Evolutionary conservation across 2,113 vertebrate species (phyloP).

Genomic region (Probosciger aterrimus): DNA sequence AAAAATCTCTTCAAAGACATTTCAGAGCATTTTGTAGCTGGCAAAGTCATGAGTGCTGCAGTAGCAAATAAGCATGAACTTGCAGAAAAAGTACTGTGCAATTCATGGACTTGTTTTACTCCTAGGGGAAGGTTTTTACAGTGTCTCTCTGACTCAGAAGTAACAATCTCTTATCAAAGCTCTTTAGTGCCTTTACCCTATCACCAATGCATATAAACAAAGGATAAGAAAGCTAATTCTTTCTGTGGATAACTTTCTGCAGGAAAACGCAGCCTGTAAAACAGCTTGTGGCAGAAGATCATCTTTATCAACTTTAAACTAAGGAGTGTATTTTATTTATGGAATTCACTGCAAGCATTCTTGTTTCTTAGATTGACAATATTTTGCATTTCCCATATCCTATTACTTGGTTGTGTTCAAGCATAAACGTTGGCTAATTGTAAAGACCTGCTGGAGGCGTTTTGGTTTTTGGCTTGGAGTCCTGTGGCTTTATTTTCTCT

Average conservation of each 20-base stretch:
- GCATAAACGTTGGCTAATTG: not conserved
- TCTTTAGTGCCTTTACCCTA: constrained; percentile 37
- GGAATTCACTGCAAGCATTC: constrained; percentile 25
- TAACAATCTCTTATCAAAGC: constrained; percentile 39
- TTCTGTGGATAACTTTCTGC: constrained; percentile 16
- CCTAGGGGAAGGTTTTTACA: not conserved
- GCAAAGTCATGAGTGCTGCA: not conserved
- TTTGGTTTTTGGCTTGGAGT: not conserved
- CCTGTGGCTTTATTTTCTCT: not conserved
- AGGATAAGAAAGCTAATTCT: constrained; percentile 51
- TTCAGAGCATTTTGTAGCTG: not conserved
- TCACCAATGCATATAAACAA: constrained; percentile 35
- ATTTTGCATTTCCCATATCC: not conserved
- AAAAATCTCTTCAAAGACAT: not conserved
- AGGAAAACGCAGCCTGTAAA: constrained; percentile 26
- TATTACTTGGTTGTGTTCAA: not conserved
- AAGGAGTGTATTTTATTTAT: not conserved
- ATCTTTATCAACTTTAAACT: constrained; percentile 2
- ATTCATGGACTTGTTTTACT: not conserved
- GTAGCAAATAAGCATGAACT: not conserved
- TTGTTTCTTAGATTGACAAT: not conserved
- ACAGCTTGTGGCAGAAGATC: not conserved
- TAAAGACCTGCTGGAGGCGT: not conserved
- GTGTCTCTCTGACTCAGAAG: not conserved
- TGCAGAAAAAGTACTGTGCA: not conserved